Percentiles rank a stretch among this genome's conserved stretches.
These are phyloP conservation scores for Clarias laeviceps DNA, from an alignment of 2,797 vertebrate species.

Conservation along the genomic window DNA sequence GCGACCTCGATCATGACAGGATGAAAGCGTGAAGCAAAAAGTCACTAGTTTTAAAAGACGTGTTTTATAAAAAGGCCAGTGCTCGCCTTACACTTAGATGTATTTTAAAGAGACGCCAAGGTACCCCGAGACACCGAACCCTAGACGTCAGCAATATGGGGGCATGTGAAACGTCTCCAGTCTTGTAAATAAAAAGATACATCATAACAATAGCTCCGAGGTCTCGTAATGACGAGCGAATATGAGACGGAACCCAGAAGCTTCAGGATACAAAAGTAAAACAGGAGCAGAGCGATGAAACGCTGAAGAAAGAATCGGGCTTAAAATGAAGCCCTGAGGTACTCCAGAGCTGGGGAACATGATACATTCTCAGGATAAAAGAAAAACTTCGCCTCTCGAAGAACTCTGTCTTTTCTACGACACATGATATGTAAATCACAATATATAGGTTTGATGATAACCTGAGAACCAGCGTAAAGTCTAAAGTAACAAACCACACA, in stretches of 20 bases:
- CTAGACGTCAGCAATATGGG: not conserved
- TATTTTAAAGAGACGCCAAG: not conserved
- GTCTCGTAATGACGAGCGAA: not conserved
- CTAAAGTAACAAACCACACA: not conserved
- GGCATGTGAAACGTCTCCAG: not conserved
- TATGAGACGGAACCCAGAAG: not conserved
- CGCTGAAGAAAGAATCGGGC: not conserved
- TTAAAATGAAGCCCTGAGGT: constrained; percentile 6
- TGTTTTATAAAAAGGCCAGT: not conserved
- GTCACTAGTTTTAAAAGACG: not conserved
- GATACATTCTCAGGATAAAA: not conserved
- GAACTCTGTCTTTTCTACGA: not conserved
- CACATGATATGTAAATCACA: not conserved
- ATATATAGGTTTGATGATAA: not conserved
- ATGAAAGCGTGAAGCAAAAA: not conserved
- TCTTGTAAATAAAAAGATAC: not conserved
- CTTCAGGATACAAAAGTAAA: not conserved
- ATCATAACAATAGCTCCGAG: not conserved
- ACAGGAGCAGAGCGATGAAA: not conserved
- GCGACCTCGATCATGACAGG: not conserved
- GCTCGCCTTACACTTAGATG: not conserved
- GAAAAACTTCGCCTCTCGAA: not conserved
- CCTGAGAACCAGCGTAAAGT: not conserved
- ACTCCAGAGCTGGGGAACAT: not conserved
- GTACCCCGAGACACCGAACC: not conserved